phyloP scores from a whole-genome alignment of 1,140 invertebrate genomes.

The Muscidifurax raptorellus region DNA sequence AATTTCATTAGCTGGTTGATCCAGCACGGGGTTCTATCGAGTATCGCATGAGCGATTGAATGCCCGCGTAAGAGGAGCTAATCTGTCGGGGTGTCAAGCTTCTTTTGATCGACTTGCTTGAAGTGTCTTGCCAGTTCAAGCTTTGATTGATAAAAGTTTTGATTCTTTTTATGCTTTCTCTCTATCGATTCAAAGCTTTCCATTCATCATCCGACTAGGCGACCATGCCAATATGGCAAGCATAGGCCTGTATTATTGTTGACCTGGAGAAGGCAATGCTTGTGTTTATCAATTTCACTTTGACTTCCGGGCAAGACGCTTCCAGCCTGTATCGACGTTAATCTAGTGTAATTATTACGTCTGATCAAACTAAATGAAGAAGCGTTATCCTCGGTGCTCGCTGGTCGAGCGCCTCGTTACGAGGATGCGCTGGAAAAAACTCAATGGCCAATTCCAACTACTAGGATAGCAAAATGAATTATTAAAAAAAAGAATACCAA shows the following conservation, averaged over 20 bases:
- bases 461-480: conserved; percentile 29
- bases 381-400: conserved; percentile 33
- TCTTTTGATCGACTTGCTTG: neutral
- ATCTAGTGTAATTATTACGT: neutral
- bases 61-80: neutral
- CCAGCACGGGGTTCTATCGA: conserved; percentile 67
- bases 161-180: no score
- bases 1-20: conserved; percentile 66
- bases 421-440: conserved; percentile 15
- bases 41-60: conserved; percentile 54
- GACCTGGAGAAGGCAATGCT: no score
- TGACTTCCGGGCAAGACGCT: neutral
- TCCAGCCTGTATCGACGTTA: neutral
- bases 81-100: neutral
- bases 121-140: neutral
- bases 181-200: neutral
- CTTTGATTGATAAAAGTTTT: neutral
- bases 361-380: neutral
- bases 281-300: no score
- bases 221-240: no score
- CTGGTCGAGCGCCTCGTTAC: conserved; percentile 53
- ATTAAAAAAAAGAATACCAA: conserved; percentile 27
- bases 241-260: no score
- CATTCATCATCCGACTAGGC: no score
- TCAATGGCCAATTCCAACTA: conserved; percentile 41